Conservation (phyloP, 2,888 invertebrate species). For the Scaptomyza reducta region DNA sequence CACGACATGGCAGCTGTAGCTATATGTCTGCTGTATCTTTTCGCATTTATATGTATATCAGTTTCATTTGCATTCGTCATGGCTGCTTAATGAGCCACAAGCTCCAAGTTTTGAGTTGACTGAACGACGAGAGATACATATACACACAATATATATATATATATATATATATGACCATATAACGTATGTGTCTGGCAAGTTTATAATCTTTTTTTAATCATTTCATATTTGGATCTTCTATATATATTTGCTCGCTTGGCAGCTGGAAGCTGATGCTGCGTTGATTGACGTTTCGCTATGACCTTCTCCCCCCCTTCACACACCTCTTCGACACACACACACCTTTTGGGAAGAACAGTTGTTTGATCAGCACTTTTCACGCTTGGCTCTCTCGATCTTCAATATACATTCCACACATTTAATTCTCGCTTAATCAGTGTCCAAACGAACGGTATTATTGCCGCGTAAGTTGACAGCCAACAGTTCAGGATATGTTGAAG, state of each 20-base stretch:
- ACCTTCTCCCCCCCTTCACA: background rate
- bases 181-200: conserved; percentile 35
- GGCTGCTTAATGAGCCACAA: conserved; percentile 82
- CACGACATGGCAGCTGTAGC: conserved; percentile 36
- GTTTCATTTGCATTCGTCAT: conserved; percentile 82
- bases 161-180: conserved; percentile 23
- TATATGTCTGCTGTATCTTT: background rate
- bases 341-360: conserved; percentile 15
- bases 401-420: conserved; percentile 54
- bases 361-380: conserved; percentile 48
- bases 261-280: conserved; percentile 77
- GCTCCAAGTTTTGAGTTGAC: conserved; percentile 62
- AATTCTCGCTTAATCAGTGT: conserved; percentile 79
- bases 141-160: conserved; percentile 11
- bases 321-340: background rate
- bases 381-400: conserved; percentile 23
- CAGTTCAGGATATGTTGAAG: conserved; percentile 38
- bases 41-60: conserved; percentile 62
- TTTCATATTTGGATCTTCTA: conserved; percentile 50
- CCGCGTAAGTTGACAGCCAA: conserved; percentile 69
- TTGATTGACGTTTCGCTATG: conserved; percentile 66
- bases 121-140: conserved; percentile 50
- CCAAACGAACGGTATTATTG: conserved; percentile 58
- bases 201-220: conserved; percentile 76
- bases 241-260: conserved; percentile 49